Conservation (phyloP, 2,888 invertebrate species). For the Lochmaea crataegi region DNA sequence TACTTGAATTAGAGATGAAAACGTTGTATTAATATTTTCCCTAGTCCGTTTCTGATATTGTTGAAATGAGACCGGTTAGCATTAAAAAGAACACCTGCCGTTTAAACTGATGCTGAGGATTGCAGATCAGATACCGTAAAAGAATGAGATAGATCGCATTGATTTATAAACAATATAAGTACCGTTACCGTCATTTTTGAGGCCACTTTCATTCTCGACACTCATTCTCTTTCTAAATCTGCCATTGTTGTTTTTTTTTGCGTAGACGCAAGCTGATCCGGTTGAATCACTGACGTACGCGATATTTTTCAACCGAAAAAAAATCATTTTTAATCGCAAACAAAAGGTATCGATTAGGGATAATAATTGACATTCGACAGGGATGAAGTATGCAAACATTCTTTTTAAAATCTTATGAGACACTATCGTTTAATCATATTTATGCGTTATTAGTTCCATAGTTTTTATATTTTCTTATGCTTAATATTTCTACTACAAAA, state of each 20-base stretch:
- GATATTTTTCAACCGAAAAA: background rate
- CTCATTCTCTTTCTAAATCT: conserved; percentile 28
- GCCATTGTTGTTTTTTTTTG: conserved; percentile 21
- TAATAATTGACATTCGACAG: no score
- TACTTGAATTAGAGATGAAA: no score
- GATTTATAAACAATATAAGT: conserved; percentile 45
- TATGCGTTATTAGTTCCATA: no score
- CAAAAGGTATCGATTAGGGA: no score
- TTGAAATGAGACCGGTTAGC: conserved; percentile 5
- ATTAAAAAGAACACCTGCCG: conserved; percentile 27
- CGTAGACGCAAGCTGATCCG: conserved; percentile 11
- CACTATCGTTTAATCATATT: no score
- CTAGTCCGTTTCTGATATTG: conserved; percentile 5
- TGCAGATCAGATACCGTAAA: conserved; percentile 43
- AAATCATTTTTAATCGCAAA: no score
- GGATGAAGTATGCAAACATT: no score
- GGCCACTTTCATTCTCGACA: conserved; percentile 45
- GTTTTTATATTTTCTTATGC: no score
- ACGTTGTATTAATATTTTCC: no score
- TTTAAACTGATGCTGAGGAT: conserved; percentile 12
- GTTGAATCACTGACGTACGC: conserved; percentile 6
- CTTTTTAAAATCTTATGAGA: no score
- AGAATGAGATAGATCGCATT: conserved; percentile 36
- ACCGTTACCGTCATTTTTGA: conserved; percentile 42
- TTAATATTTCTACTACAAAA: no score